These are phyloP conservation scores for Balaeniceps rex DNA, from an alignment of 2,113 vertebrate genomes.

Conservation along the genomic window DNA sequence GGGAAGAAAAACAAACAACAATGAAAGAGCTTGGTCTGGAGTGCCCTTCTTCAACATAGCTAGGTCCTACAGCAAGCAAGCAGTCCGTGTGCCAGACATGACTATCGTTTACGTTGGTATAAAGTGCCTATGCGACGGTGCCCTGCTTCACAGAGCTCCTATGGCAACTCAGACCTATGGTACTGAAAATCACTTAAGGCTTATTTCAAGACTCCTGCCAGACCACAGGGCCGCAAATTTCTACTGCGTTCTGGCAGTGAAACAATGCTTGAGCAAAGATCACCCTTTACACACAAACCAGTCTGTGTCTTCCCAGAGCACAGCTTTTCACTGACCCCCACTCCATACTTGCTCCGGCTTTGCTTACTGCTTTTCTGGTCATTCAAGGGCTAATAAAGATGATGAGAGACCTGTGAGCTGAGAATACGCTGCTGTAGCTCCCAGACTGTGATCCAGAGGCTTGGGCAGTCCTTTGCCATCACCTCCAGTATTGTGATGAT, in stretches of 20 bases:
- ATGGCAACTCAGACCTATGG: neutral
- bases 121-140: accelerated
- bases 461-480: neutral
- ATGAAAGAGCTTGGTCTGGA: neutral
- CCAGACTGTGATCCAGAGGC: neutral
- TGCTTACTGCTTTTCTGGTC: neutral
- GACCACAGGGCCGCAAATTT: neutral
- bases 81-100: no score
- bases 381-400: neutral
- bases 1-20: neutral
- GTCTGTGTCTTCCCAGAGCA: neutral
- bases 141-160: neutral
- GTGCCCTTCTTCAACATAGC: neutral
- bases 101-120: neutral
- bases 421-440: neutral
- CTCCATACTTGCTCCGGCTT: neutral
- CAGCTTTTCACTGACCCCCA: neutral
- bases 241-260: neutral
- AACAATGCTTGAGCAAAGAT: neutral
- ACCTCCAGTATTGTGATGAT: neutral
- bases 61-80: neutral
- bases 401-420: neutral
- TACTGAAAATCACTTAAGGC: neutral
- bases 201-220: neutral
- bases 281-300: neutral